phyloP scores from a whole-genome alignment of 2,888 invertebrate species.

The Disparrhopalites patrizii region DNA sequence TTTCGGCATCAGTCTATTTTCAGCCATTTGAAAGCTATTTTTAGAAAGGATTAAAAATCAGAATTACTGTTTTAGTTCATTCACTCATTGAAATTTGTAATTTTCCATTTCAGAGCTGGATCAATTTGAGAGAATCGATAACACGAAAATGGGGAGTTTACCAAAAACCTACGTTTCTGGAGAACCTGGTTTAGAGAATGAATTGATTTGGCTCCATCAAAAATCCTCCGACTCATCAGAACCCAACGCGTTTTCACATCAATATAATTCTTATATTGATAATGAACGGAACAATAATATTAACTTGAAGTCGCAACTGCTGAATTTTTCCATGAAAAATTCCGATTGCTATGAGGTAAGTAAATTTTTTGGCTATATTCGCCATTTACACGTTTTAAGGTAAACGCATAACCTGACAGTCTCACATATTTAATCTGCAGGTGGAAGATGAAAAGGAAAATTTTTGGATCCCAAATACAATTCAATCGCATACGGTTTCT shows the following conservation, averaged over 20 bases:
- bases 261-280: slow-evolving; percentile 20
- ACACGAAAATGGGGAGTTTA: slow-evolving; percentile 16
- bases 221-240: slow-evolving; percentile 19
- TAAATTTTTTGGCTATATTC: not conserved
- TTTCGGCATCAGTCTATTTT: too few relatives aligned
- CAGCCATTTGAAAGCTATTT: too few relatives aligned
- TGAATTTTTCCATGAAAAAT: slow-evolving; percentile 26
- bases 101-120: slow-evolving; percentile 8
- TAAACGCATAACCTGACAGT: not conserved
- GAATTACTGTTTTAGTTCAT: too few relatives aligned
- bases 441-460: slow-evolving; percentile 29
- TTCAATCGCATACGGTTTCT: slow-evolving; percentile 15
- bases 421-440: not conserved
- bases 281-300: slow-evolving; percentile 22
- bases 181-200: slow-evolving; percentile 24
- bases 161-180: slow-evolving; percentile 21
- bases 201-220: slow-evolving; percentile 19
- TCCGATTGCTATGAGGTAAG: slow-evolving; percentile 20
- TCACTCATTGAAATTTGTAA: too few relatives aligned
- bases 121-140: slow-evolving; percentile 10
- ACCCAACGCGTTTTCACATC: slow-evolving; percentile 16
- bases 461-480: slow-evolving; percentile 25
- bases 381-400: not conserved
- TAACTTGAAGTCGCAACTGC: slow-evolving; percentile 19
- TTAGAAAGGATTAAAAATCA: too few relatives aligned